Evolutionary conservation across 2,113 vertebrate genomes (phyloP), one percentile per base, ranked within the genome.

Genomic region (Caranx ignobilis): DNA sequence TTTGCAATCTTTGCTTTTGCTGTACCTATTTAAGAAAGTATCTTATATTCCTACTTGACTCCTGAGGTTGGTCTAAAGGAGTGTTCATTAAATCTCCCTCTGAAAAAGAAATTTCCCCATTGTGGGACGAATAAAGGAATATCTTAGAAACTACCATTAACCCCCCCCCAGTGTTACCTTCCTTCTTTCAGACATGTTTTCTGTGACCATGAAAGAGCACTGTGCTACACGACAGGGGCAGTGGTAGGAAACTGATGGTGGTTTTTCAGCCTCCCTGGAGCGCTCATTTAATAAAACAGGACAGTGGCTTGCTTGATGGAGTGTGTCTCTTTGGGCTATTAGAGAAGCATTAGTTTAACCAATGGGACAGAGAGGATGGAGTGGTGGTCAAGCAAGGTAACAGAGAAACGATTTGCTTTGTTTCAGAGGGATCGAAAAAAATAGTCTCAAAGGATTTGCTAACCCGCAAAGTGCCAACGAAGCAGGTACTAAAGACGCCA

Each of bases 261-360:
- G 35, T 45, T 72, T 60, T 11, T 61, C 31, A 78, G 60, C 35
- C 11, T 83, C 88, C 78, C 88, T 41, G 55, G 57, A 79, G 79
- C 47, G n/a, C 59, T 26, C 39, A 63, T 76, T 71, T 65, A 69
- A 84, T 78, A 78, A 87, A 86, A 78, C 67, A 84, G 47, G 65
- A 41, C 71, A 64, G 57, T 41, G 50, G 26, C 26, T 26, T 78
- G n/a, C 74, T 80, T 78, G 81, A 87, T 86, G 79, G 71, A 89
- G 75, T 43, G 59, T 62, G 50, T 78, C 77, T 81, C 83, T 73
- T 41, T 31, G 18, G 88, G 75, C 82, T 72, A 76, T 78, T 83
- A 82, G 31, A 82, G 75, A 85, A 73, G 69, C 81, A 87, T 89
- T 86, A 76, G 71, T 37, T 84, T 75, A 68, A 82, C 68, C 79